phyloP scores from a whole-genome alignment of 2,797 vertebrate species.

The Epinephelus coioides region DNA sequence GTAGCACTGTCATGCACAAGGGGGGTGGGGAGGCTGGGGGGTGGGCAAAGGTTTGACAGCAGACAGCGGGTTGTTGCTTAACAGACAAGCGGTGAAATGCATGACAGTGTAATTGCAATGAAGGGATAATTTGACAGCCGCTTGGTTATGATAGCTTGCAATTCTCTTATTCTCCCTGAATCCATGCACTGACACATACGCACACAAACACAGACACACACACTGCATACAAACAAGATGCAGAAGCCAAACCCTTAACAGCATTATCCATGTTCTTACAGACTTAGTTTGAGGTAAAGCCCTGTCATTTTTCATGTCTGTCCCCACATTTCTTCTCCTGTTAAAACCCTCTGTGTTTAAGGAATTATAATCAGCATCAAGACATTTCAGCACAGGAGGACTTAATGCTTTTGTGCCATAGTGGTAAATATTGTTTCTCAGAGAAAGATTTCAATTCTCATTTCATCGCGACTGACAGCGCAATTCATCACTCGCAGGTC shows the following conservation, averaged over 20 bases:
- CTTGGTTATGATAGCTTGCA: slow-evolving; percentile 76
- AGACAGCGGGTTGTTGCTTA: slow-evolving; percentile 69
- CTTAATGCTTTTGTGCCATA: slow-evolving; percentile 31
- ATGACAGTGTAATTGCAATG: slow-evolving; percentile 78
- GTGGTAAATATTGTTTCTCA: slow-evolving; percentile 50
- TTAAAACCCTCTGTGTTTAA: slow-evolving; percentile 44
- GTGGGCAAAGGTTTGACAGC: slow-evolving; percentile 71
- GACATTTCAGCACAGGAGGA: slow-evolving; percentile 42
- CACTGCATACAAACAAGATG: slow-evolving; percentile 29
- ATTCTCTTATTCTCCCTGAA: slow-evolving; percentile 70
- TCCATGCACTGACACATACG: slow-evolving; percentile 34
- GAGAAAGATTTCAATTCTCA: slow-evolving; percentile 68
- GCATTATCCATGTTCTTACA: slow-evolving; percentile 11
- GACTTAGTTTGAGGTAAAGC: slow-evolving; percentile 22
- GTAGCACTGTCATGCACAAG: slow-evolving; percentile 22
- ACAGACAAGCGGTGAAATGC: slow-evolving; percentile 70
- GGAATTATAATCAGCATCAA: slow-evolving; percentile 57
- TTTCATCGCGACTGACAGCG: slow-evolving; percentile 73
- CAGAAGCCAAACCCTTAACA: slow-evolving; percentile 27
- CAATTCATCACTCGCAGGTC: slow-evolving; percentile 76
- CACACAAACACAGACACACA: background rate
- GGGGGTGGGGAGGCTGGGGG: background rate
- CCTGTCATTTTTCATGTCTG: slow-evolving; percentile 1
- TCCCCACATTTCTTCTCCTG: slow-evolving; percentile 21
- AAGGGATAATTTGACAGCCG: slow-evolving; percentile 81